Conservation (phyloP, 2,113 vertebrate genomes). For the Etheostoma cragini region DNA sequence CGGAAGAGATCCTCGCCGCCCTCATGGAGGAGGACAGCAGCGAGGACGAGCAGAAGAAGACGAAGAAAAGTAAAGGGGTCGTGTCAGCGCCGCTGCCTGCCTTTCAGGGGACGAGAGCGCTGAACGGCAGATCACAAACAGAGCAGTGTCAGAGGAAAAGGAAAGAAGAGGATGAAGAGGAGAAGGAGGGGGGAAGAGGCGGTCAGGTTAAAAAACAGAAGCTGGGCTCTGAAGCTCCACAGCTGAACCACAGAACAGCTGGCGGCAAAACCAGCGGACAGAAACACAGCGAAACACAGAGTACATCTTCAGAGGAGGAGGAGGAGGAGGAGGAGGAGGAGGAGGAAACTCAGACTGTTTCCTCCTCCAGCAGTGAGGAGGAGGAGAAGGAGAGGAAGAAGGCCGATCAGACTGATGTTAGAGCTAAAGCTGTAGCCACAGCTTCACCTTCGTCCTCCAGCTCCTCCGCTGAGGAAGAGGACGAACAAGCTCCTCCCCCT, state of each 20-base stretch:
- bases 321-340: neutral
- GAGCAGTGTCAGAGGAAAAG: neutral
- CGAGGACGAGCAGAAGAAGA: slow-evolving; percentile 65
- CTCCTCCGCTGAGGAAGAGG: slow-evolving; percentile 37
- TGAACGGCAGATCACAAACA: slow-evolving; percentile 47
- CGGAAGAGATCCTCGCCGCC: slow-evolving; percentile 89
- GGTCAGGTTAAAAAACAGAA: slow-evolving; percentile 25
- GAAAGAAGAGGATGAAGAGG: slow-evolving; percentile 15
- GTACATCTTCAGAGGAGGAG: neutral
- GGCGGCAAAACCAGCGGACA: neutral
- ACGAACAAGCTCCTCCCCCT: slow-evolving; percentile 18
- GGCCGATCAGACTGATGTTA: neutral
- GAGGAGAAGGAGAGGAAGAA: slow-evolving; percentile 13
- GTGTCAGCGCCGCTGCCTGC: slow-evolving; percentile 77
- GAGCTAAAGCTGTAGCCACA: slow-evolving; percentile 2
- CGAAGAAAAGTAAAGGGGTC: slow-evolving; percentile 56
- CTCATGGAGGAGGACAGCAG: slow-evolving; percentile 83
- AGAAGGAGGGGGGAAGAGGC: slow-evolving; percentile 12
- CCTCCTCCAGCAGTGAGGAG: slow-evolving; percentile 36
- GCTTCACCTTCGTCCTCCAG: slow-evolving; percentile 28
- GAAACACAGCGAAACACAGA: slow-evolving; percentile 10
- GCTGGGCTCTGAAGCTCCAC: neutral
- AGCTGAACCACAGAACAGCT: neutral
- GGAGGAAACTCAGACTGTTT: neutral
- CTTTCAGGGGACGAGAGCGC: slow-evolving; percentile 86